Evolutionary conservation across 2,888 invertebrate species (phyloP), one percentile per base, ranked within the genome.

Genomic region (Smittia sp.): DNA sequence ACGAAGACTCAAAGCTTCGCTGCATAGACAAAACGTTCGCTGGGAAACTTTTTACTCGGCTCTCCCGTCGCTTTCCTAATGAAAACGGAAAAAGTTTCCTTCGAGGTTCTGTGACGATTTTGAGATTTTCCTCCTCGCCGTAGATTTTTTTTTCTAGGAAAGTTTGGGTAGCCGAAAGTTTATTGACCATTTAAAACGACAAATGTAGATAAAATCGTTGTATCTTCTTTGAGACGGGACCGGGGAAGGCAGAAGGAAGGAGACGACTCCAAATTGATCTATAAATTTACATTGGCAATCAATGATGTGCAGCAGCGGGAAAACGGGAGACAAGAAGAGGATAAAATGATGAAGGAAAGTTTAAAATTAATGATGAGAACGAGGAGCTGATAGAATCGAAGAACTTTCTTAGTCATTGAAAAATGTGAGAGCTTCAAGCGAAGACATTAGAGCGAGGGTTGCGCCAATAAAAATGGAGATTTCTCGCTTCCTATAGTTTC

Each of bases 141-240:
- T 7, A 9, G 39, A 39, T 7, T 11, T 39, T 39, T 39, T 39
- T 39, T 39, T 39, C 52, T 32, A 32, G 32, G 32, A 32, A 32
- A 32, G 52, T 46, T 18, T 46, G 52, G 39, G 27, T 15, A 66
- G 32, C 32, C 32, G 7, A 66, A 66, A 39, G 66, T 66, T 66
- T 66, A 66, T 66, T 66, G 66, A 66, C 66, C 66, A 66, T 39
- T 66, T 66, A 66, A 38, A 66, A 66, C 66, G 27, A 65, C n/a
- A 25, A n/a, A 13, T 65, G 24, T 22, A 4, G 62, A 3, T 24
- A 62, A 20, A 13, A 63, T 27, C 1, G 25, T 32, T 32, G 32
- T 32, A 32, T 32, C 32, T 3, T 6, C 32, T 32, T 32, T 9
- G 32, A 32, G 32, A 32, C 32, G 32, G 32, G 32, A 9, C 9